Percentiles rank a stretch among this genome's conserved stretches.
Evolutionary conservation across 1,140 invertebrate genomes (phyloP).

Genomic region (Drosophila watanabei): DNA sequence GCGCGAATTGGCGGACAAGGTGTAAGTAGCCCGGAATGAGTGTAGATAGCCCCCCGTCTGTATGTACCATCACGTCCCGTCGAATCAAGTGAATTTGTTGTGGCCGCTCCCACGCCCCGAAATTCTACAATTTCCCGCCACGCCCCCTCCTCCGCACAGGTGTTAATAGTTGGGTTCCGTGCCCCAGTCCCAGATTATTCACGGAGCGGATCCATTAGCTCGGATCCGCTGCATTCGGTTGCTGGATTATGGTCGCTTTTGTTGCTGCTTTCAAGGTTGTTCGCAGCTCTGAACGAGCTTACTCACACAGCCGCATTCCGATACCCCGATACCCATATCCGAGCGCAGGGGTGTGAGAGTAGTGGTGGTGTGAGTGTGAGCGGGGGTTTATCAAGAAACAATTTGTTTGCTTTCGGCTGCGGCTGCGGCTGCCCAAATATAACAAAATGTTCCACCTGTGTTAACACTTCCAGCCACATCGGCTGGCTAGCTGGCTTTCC

Average conservation of each 20-base stretch:
- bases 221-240: conserved; percentile 10
- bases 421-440: conserved; percentile 38
- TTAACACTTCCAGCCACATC: conserved; percentile 37
- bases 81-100: conserved; percentile 5
- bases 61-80: conserved; percentile 23
- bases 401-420: conserved; percentile 54
- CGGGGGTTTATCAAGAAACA: conserved; percentile 67
- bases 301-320: conserved; percentile 28
- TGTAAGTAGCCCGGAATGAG: conserved; percentile 90
- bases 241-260: conserved; percentile 57
- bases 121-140: conserved; percentile 23
- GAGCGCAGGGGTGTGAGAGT: conserved; percentile 2
- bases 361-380: conserved; percentile 5
- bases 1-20: conserved; percentile 96
- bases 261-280: conserved; percentile 65
- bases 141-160: conserved; percentile 37
- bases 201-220: conserved; percentile 27
- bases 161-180: conserved; percentile 48
- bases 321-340: conserved; percentile 12
- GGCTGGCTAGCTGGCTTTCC: conserved; percentile 40
- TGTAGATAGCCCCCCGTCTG: conserved; percentile 4
- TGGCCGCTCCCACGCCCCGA: conserved; percentile 62
- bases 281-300: conserved; percentile 45
- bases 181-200: conserved; percentile 37
- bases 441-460: conserved; percentile 65